Evolutionary conservation across 2,113 vertebrate genomes (phyloP).

Genomic region (Coryphaenoides rupestris): DNA sequence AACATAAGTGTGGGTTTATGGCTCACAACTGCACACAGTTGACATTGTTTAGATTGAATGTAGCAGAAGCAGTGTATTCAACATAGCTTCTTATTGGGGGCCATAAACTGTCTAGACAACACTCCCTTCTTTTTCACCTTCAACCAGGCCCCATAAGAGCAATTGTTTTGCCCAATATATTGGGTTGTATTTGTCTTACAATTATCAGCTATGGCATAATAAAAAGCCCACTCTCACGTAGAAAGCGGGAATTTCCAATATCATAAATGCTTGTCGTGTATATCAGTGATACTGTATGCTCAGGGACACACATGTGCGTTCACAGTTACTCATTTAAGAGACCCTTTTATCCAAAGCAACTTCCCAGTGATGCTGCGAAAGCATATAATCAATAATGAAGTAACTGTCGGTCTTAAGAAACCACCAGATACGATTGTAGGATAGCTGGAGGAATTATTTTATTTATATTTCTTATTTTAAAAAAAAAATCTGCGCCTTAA

Average conservation of each 20-base stretch:
- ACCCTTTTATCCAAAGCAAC: too few relatives aligned
- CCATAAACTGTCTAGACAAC: constrained; percentile 99
- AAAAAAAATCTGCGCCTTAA: too few relatives aligned
- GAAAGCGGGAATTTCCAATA: not conserved
- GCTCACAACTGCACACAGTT: constrained; percentile 41
- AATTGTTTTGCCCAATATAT: constrained; percentile 89
- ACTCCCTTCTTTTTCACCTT: constrained; percentile 84
- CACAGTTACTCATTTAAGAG: too few relatives aligned
- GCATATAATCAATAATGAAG: too few relatives aligned
- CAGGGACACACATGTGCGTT: too few relatives aligned
- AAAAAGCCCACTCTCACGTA: constrained; percentile 9
- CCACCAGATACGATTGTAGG: too few relatives aligned
- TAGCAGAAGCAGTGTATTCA: constrained; percentile 85
- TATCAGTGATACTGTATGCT: too few relatives aligned
- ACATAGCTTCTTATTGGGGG: constrained; percentile 94
- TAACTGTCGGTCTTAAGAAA: too few relatives aligned
- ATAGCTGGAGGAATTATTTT: too few relatives aligned
- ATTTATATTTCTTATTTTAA: too few relatives aligned
- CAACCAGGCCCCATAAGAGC: constrained; percentile 56
- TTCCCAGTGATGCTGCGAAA: too few relatives aligned
- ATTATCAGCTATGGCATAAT: constrained; percentile 59
- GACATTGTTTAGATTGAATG: constrained; percentile 84
- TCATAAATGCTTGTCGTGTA: not conserved
- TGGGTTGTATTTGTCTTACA: constrained; percentile 73
- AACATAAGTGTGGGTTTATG: constrained; percentile 62